Percentiles rank a stretch among this genome's conserved stretches.
These are phyloP conservation scores for Oconnorella tubifera DNA, from an alignment of 2,888 invertebrate species.

Conservation along the genomic window DNA sequence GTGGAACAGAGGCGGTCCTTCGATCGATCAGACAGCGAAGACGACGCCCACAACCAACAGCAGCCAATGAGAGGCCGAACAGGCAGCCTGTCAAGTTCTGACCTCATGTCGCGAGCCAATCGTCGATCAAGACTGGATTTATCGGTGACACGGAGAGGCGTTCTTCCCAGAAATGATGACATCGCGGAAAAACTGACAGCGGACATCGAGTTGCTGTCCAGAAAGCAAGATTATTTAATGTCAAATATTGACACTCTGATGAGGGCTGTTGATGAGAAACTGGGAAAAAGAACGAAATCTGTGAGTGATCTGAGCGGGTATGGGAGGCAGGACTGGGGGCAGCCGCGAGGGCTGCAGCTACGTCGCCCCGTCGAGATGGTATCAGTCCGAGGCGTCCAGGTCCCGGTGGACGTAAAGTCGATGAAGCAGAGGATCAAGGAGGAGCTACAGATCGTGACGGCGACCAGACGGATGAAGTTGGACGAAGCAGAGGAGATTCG, in stretches of 20 bases:
- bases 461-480: conserved; percentile 51
- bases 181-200: conserved; percentile 4
- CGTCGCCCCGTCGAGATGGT: conserved; percentile 31
- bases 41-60: not conserved
- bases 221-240: conserved; percentile 2
- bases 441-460: conserved; percentile 57
- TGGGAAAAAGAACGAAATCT: not conserved
- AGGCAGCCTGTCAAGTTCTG: conserved; percentile 5
- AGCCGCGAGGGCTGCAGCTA: not conserved
- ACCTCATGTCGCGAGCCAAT: not conserved
- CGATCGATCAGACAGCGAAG: conserved; percentile 8
- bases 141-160: not conserved
- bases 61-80: conserved; percentile 4
- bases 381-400: conserved; percentile 49
- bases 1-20: conserved; percentile 7
- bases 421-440: conserved; percentile 56
- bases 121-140: conserved; percentile 11
- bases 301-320: not conserved
- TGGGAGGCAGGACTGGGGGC: not conserved
- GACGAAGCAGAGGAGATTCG: conserved; percentile 58
- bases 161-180: not conserved
- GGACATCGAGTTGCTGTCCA: conserved; percentile 8
- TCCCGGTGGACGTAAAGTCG: conserved; percentile 52
- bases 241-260: conserved; percentile 1
- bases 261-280: conserved; percentile 4